Conservation (phyloP, 2,797 vertebrate genomes). For the Urosaurus nigricauda region DNA sequence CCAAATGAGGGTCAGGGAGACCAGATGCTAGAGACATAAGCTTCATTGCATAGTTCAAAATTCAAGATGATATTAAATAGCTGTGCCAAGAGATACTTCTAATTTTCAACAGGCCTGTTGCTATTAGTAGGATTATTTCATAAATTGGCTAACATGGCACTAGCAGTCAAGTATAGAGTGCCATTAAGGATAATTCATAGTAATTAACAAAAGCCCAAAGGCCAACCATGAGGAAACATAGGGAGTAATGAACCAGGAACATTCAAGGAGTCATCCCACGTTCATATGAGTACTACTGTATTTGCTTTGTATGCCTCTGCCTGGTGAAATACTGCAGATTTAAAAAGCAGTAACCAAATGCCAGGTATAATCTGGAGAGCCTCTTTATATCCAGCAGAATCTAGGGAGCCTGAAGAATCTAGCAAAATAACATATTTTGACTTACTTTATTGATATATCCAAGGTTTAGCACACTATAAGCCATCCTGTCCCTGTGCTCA, state of each 20-base stretch:
- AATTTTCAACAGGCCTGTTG: not conserved
- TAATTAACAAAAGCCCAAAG: not conserved
- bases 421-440: not conserved
- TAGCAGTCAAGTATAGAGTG: not conserved
- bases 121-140: not conserved
- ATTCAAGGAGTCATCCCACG: not conserved
- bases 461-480: not conserved
- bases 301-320: not conserved
- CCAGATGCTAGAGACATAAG: not conserved
- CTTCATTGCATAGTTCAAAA: not conserved
- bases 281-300: not conserved
- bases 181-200: not conserved
- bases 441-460: not conserved
- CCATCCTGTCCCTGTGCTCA: not conserved
- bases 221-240: constrained; percentile 2
- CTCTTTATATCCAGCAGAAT: not conserved
- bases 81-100: constrained; percentile 13
- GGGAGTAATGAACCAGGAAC: not conserved
- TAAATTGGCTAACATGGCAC: not conserved
- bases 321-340: not conserved
- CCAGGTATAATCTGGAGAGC: not conserved
- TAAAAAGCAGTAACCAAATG: not conserved
- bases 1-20: not conserved
- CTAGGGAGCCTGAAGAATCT: not conserved
- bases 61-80: not conserved